Base-by-base conservation (phyloP, 2,113 vertebrate genomes). In the Redunca redunca region DNA sequence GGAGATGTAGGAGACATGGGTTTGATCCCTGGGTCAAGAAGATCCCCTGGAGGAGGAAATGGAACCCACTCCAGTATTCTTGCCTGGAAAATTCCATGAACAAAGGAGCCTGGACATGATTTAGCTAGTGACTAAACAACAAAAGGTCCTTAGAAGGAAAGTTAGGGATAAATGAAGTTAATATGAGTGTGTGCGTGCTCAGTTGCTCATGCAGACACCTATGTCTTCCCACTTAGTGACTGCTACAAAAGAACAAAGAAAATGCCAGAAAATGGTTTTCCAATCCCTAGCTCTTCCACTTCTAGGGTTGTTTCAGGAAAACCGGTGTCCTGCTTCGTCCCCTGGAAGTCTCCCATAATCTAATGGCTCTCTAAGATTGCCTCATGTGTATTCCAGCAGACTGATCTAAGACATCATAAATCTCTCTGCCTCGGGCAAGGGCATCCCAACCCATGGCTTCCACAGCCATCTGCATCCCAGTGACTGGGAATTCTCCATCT, bases 181-280 rank as follows among this genome's bases (percentile, higher is more conserved):
- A 36, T 3, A 0, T 26, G 12, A 2, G 40, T 77, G 23, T 74
- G 67, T 40, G 60, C 1, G 0, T 0, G 4, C n/a, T 43, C 71
- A 43, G 40, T 26, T 43, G 36, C 71, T 77, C 40, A 43, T 43
- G 52, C 60, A 55, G 50, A 81, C 12, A 30, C 11, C 21, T 53
- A 55, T 28, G 46, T 89, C 81, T 86, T 85, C 58, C 92, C 5
- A 19, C 3, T 28, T 15, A 19, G 15, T 15, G 57, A 62, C 3
- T 7, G 14, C 40, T 82, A 11, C 48, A 7, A 67, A 91, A 55
- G 21, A 30, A 92, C 48, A 90, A 55, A 30, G 46, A 74, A 71
- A 64, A 84, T 1, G 13, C 60, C 48, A 8, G 19, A 43, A 67
- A 14, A 81, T 30, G 43, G 50, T 25, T 78, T 58, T 86, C n/a